These are phyloP conservation scores for Pemphigus obesinymphae DNA, from an alignment of 1,140 invertebrate genomes.

Conservation along the genomic window DNA sequence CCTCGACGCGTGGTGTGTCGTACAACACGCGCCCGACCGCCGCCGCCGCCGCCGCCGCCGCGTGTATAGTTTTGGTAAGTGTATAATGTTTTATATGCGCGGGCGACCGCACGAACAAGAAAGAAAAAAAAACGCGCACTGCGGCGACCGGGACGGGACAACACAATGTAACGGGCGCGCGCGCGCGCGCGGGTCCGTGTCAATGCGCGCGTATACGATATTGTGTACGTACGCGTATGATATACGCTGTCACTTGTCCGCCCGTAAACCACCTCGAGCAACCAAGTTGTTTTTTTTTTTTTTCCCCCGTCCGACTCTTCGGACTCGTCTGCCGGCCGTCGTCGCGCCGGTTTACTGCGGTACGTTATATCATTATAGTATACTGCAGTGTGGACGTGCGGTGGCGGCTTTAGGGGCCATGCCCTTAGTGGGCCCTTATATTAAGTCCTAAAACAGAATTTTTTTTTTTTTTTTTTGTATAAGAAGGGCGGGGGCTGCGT, in stretches of 20 bases:
- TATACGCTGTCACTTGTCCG: slow-evolving; percentile 16
- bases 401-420: no score
- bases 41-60: not conserved
- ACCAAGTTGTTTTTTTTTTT: slow-evolving; percentile 1
- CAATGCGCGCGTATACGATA: not conserved
- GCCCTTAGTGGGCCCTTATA: no score
- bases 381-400: no score
- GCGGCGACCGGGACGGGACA: not conserved
- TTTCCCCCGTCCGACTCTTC: not conserved
- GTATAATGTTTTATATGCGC: not conserved
- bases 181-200: slow-evolving; percentile 5
- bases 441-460: no score
- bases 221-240: not conserved
- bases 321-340: slow-evolving; percentile 12
- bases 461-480: no score
- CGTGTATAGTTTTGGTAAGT: not conserved
- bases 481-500: no score
- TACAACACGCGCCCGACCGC: not conserved
- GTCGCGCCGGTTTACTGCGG: not conserved
- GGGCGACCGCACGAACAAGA: not conserved
- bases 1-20: not conserved
- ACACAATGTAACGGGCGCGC: not conserved
- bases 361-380: no score
- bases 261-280: slow-evolving; percentile 18
- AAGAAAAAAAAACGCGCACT: no score